phyloP scores from a whole-genome alignment of 2,113 vertebrate genomes.

The Calypte anna region DNA sequence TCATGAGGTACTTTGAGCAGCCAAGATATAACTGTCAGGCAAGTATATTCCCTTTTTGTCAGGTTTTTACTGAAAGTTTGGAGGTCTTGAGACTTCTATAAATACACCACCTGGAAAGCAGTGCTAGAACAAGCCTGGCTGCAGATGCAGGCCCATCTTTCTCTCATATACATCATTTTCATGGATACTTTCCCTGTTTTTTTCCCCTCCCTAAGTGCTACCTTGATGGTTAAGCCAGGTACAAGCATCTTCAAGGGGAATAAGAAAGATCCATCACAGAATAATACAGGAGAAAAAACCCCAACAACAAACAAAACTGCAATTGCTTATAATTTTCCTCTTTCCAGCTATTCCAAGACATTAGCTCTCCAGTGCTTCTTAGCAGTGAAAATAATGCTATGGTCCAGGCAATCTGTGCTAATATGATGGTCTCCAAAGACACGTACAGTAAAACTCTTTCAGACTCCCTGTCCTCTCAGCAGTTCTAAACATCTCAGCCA shows the following conservation, averaged over 20 bases:
- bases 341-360: not conserved
- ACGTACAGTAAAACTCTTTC: not conserved
- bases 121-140: not conserved
- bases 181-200: not conserved
- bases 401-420: not conserved
- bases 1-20: not conserved
- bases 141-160: not conserved
- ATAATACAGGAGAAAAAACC: not conserved
- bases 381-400: not conserved
- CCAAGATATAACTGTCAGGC: not conserved
- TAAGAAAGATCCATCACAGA: not conserved
- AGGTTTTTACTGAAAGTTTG: not conserved
- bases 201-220: accelerated
- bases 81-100: not conserved
- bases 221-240: not conserved
- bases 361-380: constrained; percentile 1
- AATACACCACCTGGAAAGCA: not conserved
- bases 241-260: not conserved
- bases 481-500: constrained; percentile 42
- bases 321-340: not conserved
- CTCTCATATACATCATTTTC: not conserved
- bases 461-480: constrained; percentile 5
- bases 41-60: not conserved
- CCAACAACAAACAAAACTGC: no score
- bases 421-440: not conserved